Evolutionary conservation across 92 coral and sea anemone species (phyloP), one percentile per base, ranked within the genome.

Genomic region (Epizoanthus illoricatus): DNA sequence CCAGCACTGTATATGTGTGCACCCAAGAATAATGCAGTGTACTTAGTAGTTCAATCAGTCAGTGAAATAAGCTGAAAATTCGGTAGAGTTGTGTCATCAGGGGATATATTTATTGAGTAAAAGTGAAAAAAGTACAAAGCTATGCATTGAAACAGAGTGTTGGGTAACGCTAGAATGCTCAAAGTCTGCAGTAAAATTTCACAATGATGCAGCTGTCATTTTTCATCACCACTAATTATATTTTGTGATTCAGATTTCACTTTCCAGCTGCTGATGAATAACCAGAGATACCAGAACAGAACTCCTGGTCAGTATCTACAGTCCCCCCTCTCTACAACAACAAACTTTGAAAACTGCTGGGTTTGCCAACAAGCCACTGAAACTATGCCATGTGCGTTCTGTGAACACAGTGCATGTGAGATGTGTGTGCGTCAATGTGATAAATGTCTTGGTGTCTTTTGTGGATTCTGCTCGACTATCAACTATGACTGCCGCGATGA

Each of bases 351-450:
- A 63, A 85, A 71, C 21, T 93, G 97, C 76, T 93, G 97, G 97
- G 89, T 93, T n/a, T 93, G 97, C 58, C 88, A 81, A 47, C 89
- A 87, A 56, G 85, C 83, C 21, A 61, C 75, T n/a, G 97, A 93
- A 76, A 83, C 87, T 41, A 69, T 93, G 91, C 97, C 97, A 1
- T 93, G 94, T 79, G 88, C 97, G 54, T 91, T 93, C 72, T 93
- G 94, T 85, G 97, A 93, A 70, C 92, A 86, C 74, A 85, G 75
- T 70, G 91, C 84, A 7, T 93, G 97, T 85, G 97, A 93, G 73
- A 93, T 93, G 97, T 93, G 94, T 21, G 94, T 93, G 71, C 97
- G 94, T 8, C 97, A 93, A 52, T 93, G 97, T 67, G 85, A 75
- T 84, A 86, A 84, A 68, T 93, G 97, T 75, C 84, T 91, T 83